A percentile compares a stretch with the other conserved stretches of the same genome.
phyloP scores from a whole-genome alignment of 2,888 invertebrate genomes.

The Dasypogon diadema region DNA sequence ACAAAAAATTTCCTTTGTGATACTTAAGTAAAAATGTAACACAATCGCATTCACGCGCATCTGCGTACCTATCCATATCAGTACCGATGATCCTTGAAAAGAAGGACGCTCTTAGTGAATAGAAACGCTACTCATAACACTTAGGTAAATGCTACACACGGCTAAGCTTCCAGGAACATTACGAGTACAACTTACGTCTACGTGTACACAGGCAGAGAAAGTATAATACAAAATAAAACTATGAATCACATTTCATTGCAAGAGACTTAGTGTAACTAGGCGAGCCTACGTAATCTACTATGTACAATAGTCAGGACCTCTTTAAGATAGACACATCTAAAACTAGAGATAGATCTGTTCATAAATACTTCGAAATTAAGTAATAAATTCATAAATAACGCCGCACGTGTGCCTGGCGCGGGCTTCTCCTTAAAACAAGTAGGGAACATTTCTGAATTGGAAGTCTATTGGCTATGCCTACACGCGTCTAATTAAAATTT shows the following conservation, averaged over 20 bases:
- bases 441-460: constrained; percentile 16
- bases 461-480: constrained; percentile 22
- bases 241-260: constrained; percentile 46
- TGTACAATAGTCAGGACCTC: constrained; percentile 29
- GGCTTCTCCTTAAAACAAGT: background rate
- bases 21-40: constrained; percentile 38
- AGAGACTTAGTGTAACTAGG: background rate
- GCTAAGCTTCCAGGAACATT: constrained; percentile 41
- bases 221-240: constrained; percentile 47
- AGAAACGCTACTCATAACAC: constrained; percentile 6
- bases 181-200: constrained; percentile 12
- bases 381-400: constrained; percentile 27
- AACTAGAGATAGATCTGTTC: background rate
- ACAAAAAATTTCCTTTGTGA: constrained; percentile 18
- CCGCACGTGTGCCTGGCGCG: background rate
- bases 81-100: constrained; percentile 21
- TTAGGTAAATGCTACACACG: constrained; percentile 35
- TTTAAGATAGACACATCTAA: constrained; percentile 14
- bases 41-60: constrained; percentile 33
- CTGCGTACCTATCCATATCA: constrained; percentile 28
- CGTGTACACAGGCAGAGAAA: constrained; percentile 26
- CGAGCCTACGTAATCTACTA: background rate
- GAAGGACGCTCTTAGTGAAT: constrained; percentile 17
- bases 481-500: constrained; percentile 62
- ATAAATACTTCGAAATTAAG: constrained; percentile 36